Conservation (phyloP, 2,113 vertebrate species). For the Eurystomus gularis region DNA sequence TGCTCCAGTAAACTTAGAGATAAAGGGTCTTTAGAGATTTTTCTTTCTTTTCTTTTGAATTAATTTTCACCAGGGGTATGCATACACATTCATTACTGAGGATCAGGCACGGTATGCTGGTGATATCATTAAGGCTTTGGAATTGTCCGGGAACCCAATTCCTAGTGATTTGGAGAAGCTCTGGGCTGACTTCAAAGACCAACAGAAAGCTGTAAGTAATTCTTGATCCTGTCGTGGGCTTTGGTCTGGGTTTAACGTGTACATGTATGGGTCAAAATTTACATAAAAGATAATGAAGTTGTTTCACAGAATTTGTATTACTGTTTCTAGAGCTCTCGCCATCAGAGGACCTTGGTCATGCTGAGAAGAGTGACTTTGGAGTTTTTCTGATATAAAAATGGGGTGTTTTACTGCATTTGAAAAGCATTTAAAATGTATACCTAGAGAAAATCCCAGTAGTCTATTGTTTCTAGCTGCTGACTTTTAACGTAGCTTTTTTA, state of each 20-base stretch:
- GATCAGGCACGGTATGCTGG: constrained; percentile 94
- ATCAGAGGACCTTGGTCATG: not conserved
- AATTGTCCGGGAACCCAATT: constrained; percentile 87
- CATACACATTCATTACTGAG: constrained; percentile 96
- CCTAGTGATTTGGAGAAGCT: constrained; percentile 91
- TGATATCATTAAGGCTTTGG: constrained; percentile 96
- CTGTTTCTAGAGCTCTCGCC: not conserved
- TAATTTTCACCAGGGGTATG: constrained; percentile 81
- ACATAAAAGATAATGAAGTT: too few relatives aligned
- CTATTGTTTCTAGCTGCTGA: not conserved
- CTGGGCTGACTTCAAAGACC: constrained; percentile 95
- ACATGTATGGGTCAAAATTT: not conserved
- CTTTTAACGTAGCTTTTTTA: not conserved
- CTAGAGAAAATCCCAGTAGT: not conserved
- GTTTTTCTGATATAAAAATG: not conserved
- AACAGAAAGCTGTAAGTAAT: constrained; percentile 91
- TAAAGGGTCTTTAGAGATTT: not conserved
- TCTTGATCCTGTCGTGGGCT: not conserved
- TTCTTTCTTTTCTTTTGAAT: not conserved
- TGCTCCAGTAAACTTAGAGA: not conserved
- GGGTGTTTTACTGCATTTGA: not conserved
- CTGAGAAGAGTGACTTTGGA: not conserved
- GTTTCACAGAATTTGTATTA: too few relatives aligned
- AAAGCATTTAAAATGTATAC: not conserved
- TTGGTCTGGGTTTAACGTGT: not conserved